Evolutionary conservation across 1,140 invertebrate species (phyloP).

Genomic region (Ylistrum balloti): DNA sequence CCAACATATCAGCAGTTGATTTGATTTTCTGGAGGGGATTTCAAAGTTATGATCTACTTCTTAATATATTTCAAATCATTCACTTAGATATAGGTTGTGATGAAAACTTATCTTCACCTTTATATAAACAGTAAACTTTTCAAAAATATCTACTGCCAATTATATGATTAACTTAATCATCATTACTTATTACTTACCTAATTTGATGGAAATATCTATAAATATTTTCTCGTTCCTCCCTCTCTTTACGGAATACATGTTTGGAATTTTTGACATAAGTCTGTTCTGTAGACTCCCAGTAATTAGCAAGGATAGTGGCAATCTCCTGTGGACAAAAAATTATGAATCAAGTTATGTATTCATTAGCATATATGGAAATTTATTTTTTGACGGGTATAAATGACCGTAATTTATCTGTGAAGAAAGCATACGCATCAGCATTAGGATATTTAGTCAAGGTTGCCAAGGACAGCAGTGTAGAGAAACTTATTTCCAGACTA

Average conservation of each 20-base stretch:
- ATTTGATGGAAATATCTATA: constrained; percentile 81
- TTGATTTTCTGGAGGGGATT: too few species aligned
- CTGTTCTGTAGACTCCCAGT: constrained; percentile 81
- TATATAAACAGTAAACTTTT: too few species aligned
- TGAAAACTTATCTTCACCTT: too few species aligned
- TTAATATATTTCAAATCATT: too few species aligned
- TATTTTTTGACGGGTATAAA: constrained; percentile 90
- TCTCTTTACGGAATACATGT: constrained; percentile 79
- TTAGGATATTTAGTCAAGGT: constrained; percentile 91
- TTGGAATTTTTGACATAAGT: constrained; percentile 79
- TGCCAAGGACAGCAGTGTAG: constrained; percentile 93
- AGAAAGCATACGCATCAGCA: constrained; percentile 91
- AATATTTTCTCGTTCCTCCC: constrained; percentile 81
- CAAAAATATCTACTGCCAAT: too few species aligned
- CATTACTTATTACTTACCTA: constrained; percentile 75
- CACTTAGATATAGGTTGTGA: too few species aligned
- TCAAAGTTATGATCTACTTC: too few species aligned
- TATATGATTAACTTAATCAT: too few species aligned
- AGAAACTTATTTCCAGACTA: constrained; percentile 92
- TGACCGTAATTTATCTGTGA: constrained; percentile 91
- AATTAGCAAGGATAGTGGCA: constrained; percentile 75
- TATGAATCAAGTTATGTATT: background rate
- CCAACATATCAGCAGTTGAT: too few species aligned
- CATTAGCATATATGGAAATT: too few species aligned
- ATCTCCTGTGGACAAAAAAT: constrained; percentile 72